A percentile compares a stretch with the other conserved stretches of the same genome.
Conservation (phyloP, 2,888 invertebrate genomes). For the Colostygia pectinataria region DNA sequence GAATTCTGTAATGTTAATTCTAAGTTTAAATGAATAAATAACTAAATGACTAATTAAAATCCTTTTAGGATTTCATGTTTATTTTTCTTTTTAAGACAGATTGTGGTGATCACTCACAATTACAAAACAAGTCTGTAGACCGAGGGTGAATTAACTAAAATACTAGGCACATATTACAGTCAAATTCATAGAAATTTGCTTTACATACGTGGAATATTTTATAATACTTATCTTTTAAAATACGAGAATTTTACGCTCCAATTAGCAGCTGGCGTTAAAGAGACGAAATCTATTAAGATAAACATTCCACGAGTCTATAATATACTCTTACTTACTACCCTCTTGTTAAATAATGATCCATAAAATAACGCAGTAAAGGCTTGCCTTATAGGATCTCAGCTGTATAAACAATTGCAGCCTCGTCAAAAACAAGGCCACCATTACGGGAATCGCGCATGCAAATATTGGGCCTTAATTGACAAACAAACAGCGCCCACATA, state of each 20-base stretch:
- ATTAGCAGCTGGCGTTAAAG: not conserved
- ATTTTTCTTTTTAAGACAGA: not conserved
- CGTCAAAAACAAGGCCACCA: conserved; percentile 13
- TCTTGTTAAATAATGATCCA: no score
- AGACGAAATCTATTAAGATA: no score
- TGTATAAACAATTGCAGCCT: not conserved
- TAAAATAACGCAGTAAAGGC: no score
- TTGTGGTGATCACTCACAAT: conserved; percentile 2
- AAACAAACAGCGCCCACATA: conserved; percentile 41
- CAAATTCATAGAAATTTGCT: no score
- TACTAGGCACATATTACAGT: no score
- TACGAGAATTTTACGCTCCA: not conserved
- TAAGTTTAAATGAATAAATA: no score
- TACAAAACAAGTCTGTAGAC: not conserved
- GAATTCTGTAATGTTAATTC: no score
- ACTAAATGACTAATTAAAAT: not conserved
- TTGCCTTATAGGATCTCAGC: no score
- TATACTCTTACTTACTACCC: no score
- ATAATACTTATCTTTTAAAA: not conserved
- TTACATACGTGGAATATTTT: no score
- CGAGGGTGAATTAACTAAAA: not conserved
- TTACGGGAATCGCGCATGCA: conserved; percentile 14
- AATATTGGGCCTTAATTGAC: conserved; percentile 43
- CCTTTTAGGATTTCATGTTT: not conserved
- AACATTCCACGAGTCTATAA: no score